phyloP scores from a whole-genome alignment of 2,797 vertebrate species.

The Poecilia velifera region DNA sequence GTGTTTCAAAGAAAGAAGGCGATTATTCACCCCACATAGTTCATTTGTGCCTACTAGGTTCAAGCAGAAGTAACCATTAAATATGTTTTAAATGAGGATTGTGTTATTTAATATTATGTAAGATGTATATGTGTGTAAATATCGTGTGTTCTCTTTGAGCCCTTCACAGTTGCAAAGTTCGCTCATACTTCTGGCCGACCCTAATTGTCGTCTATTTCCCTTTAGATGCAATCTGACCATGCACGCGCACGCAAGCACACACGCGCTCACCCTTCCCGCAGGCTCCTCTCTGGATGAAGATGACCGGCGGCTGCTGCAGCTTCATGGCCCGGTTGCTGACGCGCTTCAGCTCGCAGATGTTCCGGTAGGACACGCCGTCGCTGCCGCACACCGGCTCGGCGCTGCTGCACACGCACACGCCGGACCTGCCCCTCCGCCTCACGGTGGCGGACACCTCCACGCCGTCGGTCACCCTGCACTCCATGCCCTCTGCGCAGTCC shows the following conservation, averaged over 20 bases:
- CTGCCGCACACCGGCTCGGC: constrained; percentile 91
- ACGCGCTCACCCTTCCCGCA: constrained; percentile 82
- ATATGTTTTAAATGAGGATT: background rate
- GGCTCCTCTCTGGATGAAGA: constrained; percentile 91
- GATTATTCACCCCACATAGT: background rate
- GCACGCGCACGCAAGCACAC: background rate
- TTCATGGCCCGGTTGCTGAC: constrained; percentile 82
- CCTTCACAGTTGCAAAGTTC: background rate
- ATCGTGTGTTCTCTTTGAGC: too few species aligned
- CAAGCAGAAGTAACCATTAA: background rate
- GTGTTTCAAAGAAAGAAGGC: background rate
- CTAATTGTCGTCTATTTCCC: background rate
- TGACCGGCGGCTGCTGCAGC: constrained; percentile 84
- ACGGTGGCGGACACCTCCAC: constrained; percentile 83
- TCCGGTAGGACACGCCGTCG: constrained; percentile 89
- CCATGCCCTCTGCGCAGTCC: constrained; percentile 85
- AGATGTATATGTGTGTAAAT: background rate
- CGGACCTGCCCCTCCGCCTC: constrained; percentile 79
- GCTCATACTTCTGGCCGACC: background rate
- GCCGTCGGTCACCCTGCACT: constrained; percentile 80
- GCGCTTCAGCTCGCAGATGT: constrained; percentile 89
- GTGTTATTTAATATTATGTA: background rate
- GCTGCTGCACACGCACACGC: constrained; percentile 85
- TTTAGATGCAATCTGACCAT: too few species aligned
- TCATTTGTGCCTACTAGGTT: background rate